Percentiles rank a stretch among this genome's conserved stretches.
Conservation (phyloP, 2,888 invertebrate species). For the Autographa pulchrina region DNA sequence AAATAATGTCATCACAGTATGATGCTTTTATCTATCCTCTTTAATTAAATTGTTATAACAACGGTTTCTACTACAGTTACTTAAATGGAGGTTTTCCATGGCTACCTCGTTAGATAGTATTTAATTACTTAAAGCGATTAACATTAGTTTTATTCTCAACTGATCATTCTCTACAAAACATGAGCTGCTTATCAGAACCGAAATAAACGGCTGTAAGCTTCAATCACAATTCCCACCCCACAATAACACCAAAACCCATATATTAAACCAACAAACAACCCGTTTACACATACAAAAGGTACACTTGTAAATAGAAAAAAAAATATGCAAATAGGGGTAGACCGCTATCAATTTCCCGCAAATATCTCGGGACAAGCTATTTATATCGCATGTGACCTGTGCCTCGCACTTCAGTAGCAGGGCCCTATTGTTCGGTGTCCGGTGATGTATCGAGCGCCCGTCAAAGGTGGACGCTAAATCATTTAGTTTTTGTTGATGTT, state of each 20-base stretch:
- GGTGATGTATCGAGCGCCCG: constrained; percentile 70
- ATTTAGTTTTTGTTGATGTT: constrained; percentile 59
- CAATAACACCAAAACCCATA: constrained; percentile 29
- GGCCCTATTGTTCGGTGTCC: constrained; percentile 63
- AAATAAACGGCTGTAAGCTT: background rate
- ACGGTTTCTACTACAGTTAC: too few relatives aligned
- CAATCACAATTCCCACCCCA: background rate
- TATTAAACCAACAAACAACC: constrained; percentile 48
- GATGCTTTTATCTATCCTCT: too few relatives aligned
- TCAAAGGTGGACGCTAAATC: constrained; percentile 71
- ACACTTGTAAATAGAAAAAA: constrained; percentile 69
- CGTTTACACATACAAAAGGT: constrained; percentile 57
- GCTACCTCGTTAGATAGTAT: too few relatives aligned
- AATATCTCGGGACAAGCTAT: constrained; percentile 67
- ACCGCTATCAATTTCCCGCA: constrained; percentile 73
- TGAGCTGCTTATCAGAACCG: too few relatives aligned
- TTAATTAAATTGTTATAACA: too few relatives aligned
- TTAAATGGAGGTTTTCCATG: too few relatives aligned
- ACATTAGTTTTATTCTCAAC: too few relatives aligned
- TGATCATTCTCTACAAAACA: too few relatives aligned
- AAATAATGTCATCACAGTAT: too few relatives aligned
- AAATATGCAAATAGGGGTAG: constrained; percentile 67
- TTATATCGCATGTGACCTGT: constrained; percentile 73
- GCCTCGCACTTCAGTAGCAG: constrained; percentile 76
- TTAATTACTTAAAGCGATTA: too few relatives aligned